A percentile compares a stretch with the other conserved stretches of the same genome.
Conservation (phyloP, 2,888 invertebrate genomes). For the Hedya salicella region DNA sequence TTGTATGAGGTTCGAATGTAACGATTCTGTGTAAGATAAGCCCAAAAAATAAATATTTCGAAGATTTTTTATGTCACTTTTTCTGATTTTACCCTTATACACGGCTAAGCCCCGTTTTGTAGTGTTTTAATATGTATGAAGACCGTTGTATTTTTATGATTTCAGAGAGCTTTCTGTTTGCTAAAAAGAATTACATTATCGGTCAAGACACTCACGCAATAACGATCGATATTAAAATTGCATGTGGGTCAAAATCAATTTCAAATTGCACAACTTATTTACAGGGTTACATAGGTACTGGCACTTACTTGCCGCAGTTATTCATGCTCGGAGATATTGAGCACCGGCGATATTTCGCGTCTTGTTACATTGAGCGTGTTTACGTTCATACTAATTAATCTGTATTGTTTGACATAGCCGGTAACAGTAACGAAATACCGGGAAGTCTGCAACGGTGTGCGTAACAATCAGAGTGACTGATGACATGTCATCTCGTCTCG, state of each 20-base stretch:
- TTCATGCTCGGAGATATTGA: background rate
- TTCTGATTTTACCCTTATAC: no score
- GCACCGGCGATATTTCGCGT: conserved; percentile 7
- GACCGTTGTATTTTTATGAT: no score
- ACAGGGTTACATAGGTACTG: background rate
- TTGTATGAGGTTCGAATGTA: no score
- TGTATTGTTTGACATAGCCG: conserved; percentile 21
- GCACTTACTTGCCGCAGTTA: background rate
- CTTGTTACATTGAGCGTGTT: conserved; percentile 26
- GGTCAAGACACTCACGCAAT: no score
- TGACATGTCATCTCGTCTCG: conserved; percentile 58
- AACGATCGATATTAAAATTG: background rate
- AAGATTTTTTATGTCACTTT: no score
- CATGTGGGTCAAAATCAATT: background rate
- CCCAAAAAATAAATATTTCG: no score
- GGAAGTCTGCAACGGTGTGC: conserved; percentile 62
- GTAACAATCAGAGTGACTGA: conserved; percentile 65
- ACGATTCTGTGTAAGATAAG: no score
- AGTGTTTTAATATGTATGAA: no score
- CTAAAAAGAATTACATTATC: no score
- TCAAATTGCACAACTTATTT: background rate
- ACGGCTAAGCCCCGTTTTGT: no score
- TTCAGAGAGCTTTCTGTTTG: no score
- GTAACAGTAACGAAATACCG: conserved; percentile 54
- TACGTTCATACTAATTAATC: conserved; percentile 22